phyloP scores from a whole-genome alignment of 2,113 vertebrate species.

The Callopanchax toddi region DNA sequence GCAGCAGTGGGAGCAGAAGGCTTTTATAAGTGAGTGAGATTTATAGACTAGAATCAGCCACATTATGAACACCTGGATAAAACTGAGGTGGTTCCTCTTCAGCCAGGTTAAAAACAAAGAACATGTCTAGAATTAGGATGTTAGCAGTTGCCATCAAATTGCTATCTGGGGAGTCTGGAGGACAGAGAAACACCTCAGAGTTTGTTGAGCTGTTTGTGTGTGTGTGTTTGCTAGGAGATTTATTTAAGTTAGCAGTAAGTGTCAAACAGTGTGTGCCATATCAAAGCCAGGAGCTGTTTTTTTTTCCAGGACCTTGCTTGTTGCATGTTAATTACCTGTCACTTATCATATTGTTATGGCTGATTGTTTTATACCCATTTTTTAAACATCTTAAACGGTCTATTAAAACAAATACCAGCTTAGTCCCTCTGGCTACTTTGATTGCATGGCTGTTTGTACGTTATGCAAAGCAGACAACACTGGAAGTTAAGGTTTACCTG shows the following conservation, averaged over 20 bases:
- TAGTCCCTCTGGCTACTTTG: neutral
- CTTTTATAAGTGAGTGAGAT: conserved; percentile 4
- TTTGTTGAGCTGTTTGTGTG: neutral
- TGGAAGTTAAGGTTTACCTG: conserved; percentile 81
- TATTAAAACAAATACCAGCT: too few species aligned
- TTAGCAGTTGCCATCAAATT: neutral
- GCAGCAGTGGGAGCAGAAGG: neutral
- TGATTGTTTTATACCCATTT: neutral
- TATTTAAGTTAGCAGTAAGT: too few species aligned
- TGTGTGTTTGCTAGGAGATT: too few species aligned
- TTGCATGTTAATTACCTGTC: neutral
- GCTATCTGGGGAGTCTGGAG: neutral
- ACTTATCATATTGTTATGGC: neutral
- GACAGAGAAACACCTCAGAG: neutral
- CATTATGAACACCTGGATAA: neutral
- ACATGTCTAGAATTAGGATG: neutral
- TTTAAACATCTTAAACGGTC: conserved; percentile 9
- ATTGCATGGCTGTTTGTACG: neutral
- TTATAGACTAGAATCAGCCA: conserved; percentile 19
- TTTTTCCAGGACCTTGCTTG: neutral
- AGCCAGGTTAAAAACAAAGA: too few species aligned
- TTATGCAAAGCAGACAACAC: conserved; percentile 28
- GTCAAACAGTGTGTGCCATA: too few species aligned
- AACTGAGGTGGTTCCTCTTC: neutral
- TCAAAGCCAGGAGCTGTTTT: too few species aligned